These are phyloP conservation scores for Oreochromis spilurus DNA, from an alignment of 2,113 vertebrate species.

Conservation along the genomic window DNA sequence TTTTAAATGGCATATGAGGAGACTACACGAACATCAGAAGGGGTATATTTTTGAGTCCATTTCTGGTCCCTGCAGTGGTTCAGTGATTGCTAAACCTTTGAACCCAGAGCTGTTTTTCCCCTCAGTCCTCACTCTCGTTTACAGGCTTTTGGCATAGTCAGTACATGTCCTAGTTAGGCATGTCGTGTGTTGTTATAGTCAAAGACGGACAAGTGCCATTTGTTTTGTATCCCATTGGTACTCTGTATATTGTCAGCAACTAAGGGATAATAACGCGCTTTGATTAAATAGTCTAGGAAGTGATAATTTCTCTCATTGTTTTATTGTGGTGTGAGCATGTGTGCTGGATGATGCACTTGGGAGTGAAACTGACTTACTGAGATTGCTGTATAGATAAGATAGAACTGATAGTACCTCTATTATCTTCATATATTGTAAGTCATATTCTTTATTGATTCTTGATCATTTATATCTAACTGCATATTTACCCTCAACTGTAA, in stretches of 20 bases:
- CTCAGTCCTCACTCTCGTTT: background rate
- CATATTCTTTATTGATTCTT: background rate
- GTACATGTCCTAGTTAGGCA: background rate
- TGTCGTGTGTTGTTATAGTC: background rate
- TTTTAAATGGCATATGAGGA: too few relatives aligned
- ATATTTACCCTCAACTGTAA: background rate
- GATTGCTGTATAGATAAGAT: background rate
- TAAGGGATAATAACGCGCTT: accelerated
- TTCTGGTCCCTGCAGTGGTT: background rate
- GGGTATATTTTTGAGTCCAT: background rate
- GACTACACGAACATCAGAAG: background rate
- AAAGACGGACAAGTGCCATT: background rate
- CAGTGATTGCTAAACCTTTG: background rate
- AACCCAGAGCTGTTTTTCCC: background rate
- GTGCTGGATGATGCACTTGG: background rate
- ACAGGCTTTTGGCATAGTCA: background rate
- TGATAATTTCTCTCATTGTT: accelerated
- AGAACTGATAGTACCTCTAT: background rate
- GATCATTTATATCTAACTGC: background rate
- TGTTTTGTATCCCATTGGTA: background rate
- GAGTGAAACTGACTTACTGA: background rate
- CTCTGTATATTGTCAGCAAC: background rate
- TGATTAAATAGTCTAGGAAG: background rate
- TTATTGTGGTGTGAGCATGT: background rate
- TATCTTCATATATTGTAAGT: background rate